Evolutionary conservation across 2,113 vertebrate genomes (phyloP).

Genomic region (Cyphomyrus discorhynchus): DNA sequence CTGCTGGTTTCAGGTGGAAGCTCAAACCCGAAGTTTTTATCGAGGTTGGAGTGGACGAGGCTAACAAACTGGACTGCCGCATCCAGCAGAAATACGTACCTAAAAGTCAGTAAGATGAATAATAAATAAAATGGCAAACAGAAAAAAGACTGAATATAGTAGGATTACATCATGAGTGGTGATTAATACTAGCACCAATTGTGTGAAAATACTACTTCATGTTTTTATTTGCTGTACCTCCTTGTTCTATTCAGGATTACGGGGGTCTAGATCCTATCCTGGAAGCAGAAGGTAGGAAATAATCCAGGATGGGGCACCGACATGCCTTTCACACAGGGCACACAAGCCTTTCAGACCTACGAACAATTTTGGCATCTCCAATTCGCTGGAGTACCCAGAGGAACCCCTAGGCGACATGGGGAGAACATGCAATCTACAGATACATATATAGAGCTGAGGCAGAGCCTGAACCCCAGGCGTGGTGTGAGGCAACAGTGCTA

Average conservation of each 20-base stretch:
- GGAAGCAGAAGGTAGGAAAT: neutral
- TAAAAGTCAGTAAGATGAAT: conserved; percentile 31
- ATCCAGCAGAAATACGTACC: conserved; percentile 75
- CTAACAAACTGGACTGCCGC: conserved; percentile 56
- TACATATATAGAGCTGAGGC: neutral
- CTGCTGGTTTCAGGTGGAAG: conserved; percentile 53
- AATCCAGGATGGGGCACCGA: neutral
- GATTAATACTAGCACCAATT: neutral
- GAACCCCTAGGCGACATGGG: neutral
- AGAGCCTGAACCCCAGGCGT: neutral
- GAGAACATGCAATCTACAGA: neutral
- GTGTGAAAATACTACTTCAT: neutral
- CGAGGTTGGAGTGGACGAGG: conserved; percentile 56
- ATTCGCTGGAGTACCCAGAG: neutral
- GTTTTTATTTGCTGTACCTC: neutral
- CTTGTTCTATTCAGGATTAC: neutral
- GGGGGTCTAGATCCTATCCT: neutral
- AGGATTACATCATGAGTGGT: neutral
- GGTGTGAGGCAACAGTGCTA: neutral
- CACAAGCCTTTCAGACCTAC: neutral
- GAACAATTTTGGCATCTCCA: neutral
- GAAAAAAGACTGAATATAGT: neutral
- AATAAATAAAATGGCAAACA: neutral
- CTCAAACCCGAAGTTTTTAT: conserved; percentile 76
- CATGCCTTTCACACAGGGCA: neutral